Percentiles rank a stretch among this genome's conserved stretches.
Conservation (phyloP, 2,797 vertebrate species). For the Chaenodraco wilsoni region DNA sequence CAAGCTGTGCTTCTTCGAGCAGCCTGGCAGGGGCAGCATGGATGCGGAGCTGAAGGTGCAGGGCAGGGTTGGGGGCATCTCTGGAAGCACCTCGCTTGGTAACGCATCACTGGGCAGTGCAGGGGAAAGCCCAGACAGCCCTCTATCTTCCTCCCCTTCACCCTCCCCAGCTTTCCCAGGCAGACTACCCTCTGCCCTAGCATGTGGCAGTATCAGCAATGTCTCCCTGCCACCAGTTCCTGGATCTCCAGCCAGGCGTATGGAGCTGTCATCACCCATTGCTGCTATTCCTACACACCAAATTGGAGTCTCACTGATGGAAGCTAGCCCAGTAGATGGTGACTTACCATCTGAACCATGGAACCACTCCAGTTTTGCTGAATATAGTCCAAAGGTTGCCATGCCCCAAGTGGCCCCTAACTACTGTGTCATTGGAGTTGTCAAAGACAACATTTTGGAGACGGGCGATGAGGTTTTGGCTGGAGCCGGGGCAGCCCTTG, state of each 20-base stretch:
- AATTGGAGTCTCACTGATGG: conserved; percentile 38
- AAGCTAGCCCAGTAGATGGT: conserved; percentile 39
- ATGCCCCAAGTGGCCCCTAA: conserved; percentile 77
- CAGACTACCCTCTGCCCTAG: conserved; percentile 55
- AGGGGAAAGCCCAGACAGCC: conserved; percentile 83
- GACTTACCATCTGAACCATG: conserved; percentile 71
- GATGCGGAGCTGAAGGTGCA: conserved; percentile 86
- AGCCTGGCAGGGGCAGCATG: conserved; percentile 66
- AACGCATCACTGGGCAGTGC: conserved; percentile 79
- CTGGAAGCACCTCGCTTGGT: conserved; percentile 76
- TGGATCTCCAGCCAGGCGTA: conserved; percentile 65
- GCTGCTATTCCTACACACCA: conserved; percentile 43
- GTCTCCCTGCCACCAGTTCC: conserved; percentile 57
- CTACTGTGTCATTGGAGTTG: conserved; percentile 76
- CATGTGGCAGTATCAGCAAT: conserved; percentile 72
- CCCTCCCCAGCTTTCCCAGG: conserved; percentile 80
- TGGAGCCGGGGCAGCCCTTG: conserved; percentile 33
- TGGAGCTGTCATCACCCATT: conserved; percentile 40
- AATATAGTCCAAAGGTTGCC: conserved; percentile 60
- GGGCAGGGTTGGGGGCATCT: conserved; percentile 69
- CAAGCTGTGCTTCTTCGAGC: conserved; percentile 92
- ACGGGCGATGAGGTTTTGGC: conserved; percentile 22
- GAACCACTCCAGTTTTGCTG: conserved; percentile 67
- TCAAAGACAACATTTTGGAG: conserved; percentile 68
- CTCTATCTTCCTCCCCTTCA: conserved; percentile 78